A percentile compares a stretch with the other conserved stretches of the same genome.
Evolutionary conservation across 2,888 invertebrate species (phyloP).

Genomic region (Tachina fera): DNA sequence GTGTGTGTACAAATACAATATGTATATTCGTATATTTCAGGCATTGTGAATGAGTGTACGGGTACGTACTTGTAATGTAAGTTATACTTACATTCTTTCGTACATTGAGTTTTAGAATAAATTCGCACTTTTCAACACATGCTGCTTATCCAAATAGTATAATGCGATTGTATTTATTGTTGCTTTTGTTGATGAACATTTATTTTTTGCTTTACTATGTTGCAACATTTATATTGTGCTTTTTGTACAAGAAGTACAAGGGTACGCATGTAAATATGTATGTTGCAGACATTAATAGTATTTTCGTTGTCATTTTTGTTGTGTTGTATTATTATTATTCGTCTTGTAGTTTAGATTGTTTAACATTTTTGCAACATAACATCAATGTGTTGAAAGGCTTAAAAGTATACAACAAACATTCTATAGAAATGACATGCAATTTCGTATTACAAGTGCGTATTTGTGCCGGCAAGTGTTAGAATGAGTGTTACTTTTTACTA

Average conservation of each 20-base stretch:
- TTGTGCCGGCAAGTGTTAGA: neutral
- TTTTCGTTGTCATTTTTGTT: conserved; percentile 42
- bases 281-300: conserved; percentile 43
- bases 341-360: conserved; percentile 65
- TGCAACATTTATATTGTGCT: conserved; percentile 44
- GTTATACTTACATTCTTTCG: conserved; percentile 56
- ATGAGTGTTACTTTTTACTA: neutral
- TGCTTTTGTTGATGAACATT: conserved; percentile 49
- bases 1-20: neutral
- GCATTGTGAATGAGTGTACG: neutral
- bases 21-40: neutral
- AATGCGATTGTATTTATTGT: conserved; percentile 58
- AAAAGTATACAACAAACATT: conserved; percentile 2
- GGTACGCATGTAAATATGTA: conserved; percentile 20
- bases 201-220: conserved; percentile 20
- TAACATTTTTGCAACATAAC: conserved; percentile 58
- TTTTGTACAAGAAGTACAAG: neutral
- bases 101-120: conserved; percentile 58
- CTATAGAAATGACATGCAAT: conserved; percentile 5
- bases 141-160: conserved; percentile 55
- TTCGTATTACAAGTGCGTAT: conserved; percentile 8
- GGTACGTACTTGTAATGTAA: conserved; percentile 20
- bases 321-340: conserved; percentile 64
- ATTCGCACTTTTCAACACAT: conserved; percentile 69
- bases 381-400: conserved; percentile 57